These are phyloP conservation scores for Brachypalpus laphriformis DNA, from an alignment of 2,888 invertebrate species.

Conservation along the genomic window DNA sequence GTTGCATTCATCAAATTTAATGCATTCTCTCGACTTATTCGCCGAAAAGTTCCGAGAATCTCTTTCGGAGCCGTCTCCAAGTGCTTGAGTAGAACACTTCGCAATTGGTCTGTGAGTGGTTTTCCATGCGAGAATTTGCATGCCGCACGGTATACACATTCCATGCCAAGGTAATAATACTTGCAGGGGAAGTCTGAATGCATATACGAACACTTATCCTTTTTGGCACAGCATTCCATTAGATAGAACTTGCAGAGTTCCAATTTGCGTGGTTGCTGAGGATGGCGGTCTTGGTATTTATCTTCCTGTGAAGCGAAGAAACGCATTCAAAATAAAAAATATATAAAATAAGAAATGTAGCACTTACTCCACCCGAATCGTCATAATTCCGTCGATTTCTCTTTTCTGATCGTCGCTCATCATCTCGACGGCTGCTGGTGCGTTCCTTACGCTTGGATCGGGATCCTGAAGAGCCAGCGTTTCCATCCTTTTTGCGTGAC, in stretches of 20 bases:
- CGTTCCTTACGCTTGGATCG: constrained; percentile 80
- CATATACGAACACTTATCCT: constrained; percentile 97
- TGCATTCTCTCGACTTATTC: constrained; percentile 91
- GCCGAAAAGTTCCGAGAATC: constrained; percentile 94
- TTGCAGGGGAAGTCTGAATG: constrained; percentile 99
- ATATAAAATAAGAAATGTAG: neutral
- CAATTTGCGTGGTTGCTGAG: constrained; percentile 94
- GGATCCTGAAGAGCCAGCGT: constrained; percentile 82
- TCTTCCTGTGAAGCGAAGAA: constrained; percentile 45
- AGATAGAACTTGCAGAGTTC: constrained; percentile 98
- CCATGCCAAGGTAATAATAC: constrained; percentile 96
- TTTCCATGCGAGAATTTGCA: constrained; percentile 97
- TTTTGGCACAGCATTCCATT: constrained; percentile 96
- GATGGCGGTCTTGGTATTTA: constrained; percentile 87
- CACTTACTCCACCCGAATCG: constrained; percentile 81
- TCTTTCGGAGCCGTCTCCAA: constrained; percentile 96
- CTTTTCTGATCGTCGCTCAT: constrained; percentile 60
- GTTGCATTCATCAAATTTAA: constrained; percentile 83
- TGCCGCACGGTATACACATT: constrained; percentile 91
- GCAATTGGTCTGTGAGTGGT: constrained; percentile 91
- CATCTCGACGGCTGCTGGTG: constrained; percentile 44
- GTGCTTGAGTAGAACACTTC: constrained; percentile 87
- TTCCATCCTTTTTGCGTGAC: constrained; percentile 82
- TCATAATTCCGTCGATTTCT: constrained; percentile 83
- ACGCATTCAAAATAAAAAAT: neutral